Evolutionary conservation across 1,140 invertebrate species (phyloP).

Genomic region (Macrotrachela quadricornifera): DNA sequence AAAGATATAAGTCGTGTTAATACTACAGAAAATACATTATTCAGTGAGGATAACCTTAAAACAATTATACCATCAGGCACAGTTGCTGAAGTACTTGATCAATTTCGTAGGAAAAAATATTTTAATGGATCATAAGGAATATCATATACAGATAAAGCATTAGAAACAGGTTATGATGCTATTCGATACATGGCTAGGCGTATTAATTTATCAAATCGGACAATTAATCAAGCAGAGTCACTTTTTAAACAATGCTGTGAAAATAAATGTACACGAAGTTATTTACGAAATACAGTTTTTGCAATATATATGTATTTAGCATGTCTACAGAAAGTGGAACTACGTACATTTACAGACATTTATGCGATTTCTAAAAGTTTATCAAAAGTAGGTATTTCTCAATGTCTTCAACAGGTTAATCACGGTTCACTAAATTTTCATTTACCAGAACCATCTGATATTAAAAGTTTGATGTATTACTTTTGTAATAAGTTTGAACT

Average conservation of each 20-base stretch:
- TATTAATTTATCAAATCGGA: constrained; percentile 1
- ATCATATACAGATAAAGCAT: not conserved
- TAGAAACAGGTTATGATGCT: not conserved
- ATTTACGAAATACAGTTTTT: constrained; percentile 88
- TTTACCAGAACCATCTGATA: not conserved
- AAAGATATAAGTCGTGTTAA: constrained; percentile 97
- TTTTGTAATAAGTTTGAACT: constrained; percentile 45
- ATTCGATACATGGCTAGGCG: constrained; percentile 36
- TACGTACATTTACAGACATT: constrained; percentile 96
- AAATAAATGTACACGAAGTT: constrained; percentile 74
- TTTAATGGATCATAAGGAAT: constrained; percentile 54
- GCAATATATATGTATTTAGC: constrained; percentile 97
- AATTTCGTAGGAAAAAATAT: constrained; percentile 66
- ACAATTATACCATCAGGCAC: constrained; percentile 80
- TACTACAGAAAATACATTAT: constrained; percentile 57
- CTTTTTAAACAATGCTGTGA: constrained; percentile 38
- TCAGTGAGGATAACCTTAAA: constrained; percentile 81
- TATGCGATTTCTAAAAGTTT: constrained; percentile 83
- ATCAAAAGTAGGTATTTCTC: constrained; percentile 94
- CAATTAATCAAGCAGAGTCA: not conserved
- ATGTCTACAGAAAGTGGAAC: constrained; percentile 89
- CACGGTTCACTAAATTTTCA: constrained; percentile 50
- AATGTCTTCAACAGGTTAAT: constrained; percentile 79
- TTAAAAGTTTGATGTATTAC: constrained; percentile 22
- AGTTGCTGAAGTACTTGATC: constrained; percentile 54